Evolutionary conservation across 2,888 invertebrate species (phyloP).

Genomic region (Elmis aenea): DNA sequence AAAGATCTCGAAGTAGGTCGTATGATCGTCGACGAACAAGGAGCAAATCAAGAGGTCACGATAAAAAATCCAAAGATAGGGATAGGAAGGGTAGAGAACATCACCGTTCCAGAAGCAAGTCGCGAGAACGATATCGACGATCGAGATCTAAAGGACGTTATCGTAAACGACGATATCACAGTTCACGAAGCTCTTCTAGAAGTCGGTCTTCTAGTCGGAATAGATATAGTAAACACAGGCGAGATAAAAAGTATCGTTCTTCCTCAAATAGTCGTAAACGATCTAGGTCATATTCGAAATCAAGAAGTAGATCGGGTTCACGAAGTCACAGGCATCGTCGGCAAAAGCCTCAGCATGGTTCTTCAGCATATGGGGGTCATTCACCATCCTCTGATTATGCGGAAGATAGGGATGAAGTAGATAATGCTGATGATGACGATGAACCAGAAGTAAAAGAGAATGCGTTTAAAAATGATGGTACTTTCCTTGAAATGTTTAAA

Average conservation of each 20-base stretch:
- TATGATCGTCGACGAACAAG: conserved; percentile 23
- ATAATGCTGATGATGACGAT: conserved; percentile 29
- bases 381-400: conserved; percentile 14
- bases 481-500: conserved; percentile 87
- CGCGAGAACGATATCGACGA: conserved; percentile 15
- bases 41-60: conserved; percentile 24
- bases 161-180: conserved; percentile 12
- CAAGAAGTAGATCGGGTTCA: conserved; percentile 15
- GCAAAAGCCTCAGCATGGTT: conserved; percentile 14
- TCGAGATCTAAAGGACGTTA: conserved; percentile 9
- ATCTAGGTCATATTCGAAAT: background rate
- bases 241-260: background rate
- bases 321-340: conserved; percentile 9
- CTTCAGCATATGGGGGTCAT: conserved; percentile 21
- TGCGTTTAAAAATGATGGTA: conserved; percentile 83
- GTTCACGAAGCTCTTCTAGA: conserved; percentile 22
- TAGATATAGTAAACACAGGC: background rate
- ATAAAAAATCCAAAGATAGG: conserved; percentile 24
- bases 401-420: conserved; percentile 31
- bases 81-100: conserved; percentile 25
- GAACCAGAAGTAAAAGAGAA: conserved; percentile 52
- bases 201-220: conserved; percentile 8
- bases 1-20: conserved; percentile 25
- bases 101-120: conserved; percentile 17
- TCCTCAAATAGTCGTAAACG: background rate